Evolutionary conservation across 2,888 invertebrate genomes (phyloP).

Genomic region (Hofmannophila pseudospretella): DNA sequence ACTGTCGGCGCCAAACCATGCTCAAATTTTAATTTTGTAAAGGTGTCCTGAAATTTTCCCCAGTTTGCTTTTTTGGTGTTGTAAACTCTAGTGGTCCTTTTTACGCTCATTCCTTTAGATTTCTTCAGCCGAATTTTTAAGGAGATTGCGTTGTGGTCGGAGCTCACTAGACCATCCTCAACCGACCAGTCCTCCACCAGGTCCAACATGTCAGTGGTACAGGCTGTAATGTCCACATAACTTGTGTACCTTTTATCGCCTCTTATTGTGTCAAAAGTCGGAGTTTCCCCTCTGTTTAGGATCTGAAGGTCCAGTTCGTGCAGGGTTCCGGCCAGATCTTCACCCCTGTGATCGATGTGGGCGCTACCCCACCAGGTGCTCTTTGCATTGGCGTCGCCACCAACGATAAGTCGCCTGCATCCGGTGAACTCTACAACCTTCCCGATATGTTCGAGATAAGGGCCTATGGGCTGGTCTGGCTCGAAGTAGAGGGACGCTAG

Average conservation of each 20-base stretch:
- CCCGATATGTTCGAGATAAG: constrained; percentile 4
- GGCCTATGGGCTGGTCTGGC: constrained; percentile 4
- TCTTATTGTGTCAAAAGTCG: constrained; percentile 12
- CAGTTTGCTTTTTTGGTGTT: constrained; percentile 9
- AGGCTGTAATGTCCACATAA: constrained; percentile 12
- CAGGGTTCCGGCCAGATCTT: constrained; percentile 4
- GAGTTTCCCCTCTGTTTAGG: constrained; percentile 6
- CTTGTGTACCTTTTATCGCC: constrained; percentile 13
- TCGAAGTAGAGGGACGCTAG: constrained; percentile 12
- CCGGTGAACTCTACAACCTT: background rate
- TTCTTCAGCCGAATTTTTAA: constrained; percentile 1
- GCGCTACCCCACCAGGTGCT: constrained; percentile 19
- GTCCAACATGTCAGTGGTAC: constrained; percentile 3
- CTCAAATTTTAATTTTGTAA: background rate
- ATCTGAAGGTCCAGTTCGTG: constrained; percentile 10
- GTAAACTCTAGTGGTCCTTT: constrained; percentile 6
- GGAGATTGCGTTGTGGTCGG: constrained; percentile 10
- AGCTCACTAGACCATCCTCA: constrained; percentile 1
- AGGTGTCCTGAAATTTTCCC: constrained; percentile 5
- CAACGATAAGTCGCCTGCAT: constrained; percentile 17
- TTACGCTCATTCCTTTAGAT: background rate
- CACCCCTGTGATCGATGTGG: constrained; percentile 13
- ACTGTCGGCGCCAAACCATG: background rate
- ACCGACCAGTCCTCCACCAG: constrained; percentile 10
- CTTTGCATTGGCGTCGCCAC: constrained; percentile 19